Conservation (phyloP, 1,140 invertebrate species). For the Phymorhynchus buccinoides region DNA sequence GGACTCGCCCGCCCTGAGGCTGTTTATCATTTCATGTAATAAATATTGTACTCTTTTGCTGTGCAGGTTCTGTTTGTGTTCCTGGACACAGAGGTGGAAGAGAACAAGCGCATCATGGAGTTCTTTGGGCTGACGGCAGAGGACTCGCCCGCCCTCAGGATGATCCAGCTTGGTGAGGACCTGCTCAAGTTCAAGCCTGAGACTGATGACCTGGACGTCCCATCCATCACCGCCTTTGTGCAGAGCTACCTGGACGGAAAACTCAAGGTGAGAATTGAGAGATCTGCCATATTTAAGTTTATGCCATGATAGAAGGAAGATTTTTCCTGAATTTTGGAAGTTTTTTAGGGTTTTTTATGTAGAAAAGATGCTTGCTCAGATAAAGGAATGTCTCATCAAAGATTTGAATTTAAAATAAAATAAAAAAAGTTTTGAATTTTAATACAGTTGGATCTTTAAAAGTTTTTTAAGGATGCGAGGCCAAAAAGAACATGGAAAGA, state of each 20-base stretch:
- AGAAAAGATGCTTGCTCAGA: no score
- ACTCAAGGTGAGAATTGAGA: constrained; percentile 85
- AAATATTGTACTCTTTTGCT: constrained; percentile 13
- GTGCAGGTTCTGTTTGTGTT: constrained; percentile 90
- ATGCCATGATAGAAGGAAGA: no score
- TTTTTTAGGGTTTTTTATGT: no score
- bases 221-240: constrained; percentile 88
- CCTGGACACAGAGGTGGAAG: constrained; percentile 95
- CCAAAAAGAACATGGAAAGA: no score
- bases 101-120: constrained; percentile 96
- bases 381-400: no score
- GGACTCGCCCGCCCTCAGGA: constrained; percentile 91
- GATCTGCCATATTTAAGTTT: no score
- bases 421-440: no score
- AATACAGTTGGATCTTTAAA: no score
- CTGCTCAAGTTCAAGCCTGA: constrained; percentile 99
- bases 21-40: no score
- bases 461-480: no score
- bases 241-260: constrained; percentile 91
- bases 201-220: constrained; percentile 82
- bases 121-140: constrained; percentile 98
- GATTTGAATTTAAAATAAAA: no score
- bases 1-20: constrained; percentile 91
- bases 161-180: constrained; percentile 96
- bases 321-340: no score